phyloP scores from a whole-genome alignment of 1,140 invertebrate genomes.

The Intoshia linei region DNA sequence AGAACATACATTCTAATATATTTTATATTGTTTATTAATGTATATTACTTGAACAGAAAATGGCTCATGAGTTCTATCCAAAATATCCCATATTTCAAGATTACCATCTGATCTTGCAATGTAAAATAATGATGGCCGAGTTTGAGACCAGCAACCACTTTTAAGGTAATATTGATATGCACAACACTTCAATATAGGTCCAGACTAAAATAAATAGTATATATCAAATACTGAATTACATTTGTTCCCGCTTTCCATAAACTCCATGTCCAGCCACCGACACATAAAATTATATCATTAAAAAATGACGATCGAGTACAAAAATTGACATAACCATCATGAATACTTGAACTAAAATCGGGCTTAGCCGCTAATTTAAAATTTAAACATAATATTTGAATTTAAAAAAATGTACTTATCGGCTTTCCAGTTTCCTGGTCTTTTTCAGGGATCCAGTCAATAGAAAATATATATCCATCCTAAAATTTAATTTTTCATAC shows the following conservation, averaged over 20 bases:
- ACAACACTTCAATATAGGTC: conserved; percentile 15
- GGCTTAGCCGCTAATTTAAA: conserved; percentile 17
- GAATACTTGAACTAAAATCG: conserved; percentile 14
- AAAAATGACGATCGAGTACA: conserved; percentile 24
- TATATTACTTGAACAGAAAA: too few relatives aligned
- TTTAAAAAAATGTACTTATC: conserved; percentile 12
- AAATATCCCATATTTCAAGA: conserved; percentile 25
- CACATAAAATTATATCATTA: conserved; percentile 21
- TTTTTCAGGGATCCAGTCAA: conserved; percentile 25
- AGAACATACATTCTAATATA: too few relatives aligned
- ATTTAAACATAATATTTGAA: background rate
- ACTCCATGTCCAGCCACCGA: conserved; percentile 23
- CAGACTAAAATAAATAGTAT: conserved; percentile 11
- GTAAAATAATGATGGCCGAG: conserved; percentile 23
- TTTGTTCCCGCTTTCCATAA: conserved; percentile 22
- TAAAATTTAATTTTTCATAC: too few relatives aligned
- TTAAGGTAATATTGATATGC: conserved; percentile 11
- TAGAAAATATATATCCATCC: conserved; percentile 23
- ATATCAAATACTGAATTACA: conserved; percentile 10
- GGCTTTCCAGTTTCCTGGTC: conserved; percentile 22
- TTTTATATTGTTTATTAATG: too few relatives aligned
- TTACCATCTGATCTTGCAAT: conserved; percentile 22
- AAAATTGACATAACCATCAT: conserved; percentile 21
- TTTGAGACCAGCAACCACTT: conserved; percentile 21
- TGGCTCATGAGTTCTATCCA: conserved; percentile 24